Conservation (phyloP, 2,113 vertebrate genomes). For the Urocynchramus pylzowi region DNA sequence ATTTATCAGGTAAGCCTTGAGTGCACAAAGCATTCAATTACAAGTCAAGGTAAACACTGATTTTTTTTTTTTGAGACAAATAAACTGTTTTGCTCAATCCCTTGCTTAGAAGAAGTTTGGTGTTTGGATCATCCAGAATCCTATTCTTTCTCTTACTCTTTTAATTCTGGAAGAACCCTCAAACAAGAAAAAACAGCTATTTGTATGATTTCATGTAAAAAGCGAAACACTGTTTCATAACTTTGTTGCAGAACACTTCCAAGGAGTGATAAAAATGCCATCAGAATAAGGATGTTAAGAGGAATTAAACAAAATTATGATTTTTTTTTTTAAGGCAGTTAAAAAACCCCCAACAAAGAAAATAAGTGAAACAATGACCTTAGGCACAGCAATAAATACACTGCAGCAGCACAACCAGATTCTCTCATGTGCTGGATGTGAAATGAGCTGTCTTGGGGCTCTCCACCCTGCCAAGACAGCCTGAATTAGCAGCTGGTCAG, state of each 20-base stretch:
- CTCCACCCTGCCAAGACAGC: not conserved
- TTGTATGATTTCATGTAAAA: not conserved
- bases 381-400: not conserved
- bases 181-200: not conserved
- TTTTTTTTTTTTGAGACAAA: not conserved
- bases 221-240: not conserved
- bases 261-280: not conserved
- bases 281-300: not conserved
- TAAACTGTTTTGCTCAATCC: accelerated
- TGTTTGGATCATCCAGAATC: not conserved
- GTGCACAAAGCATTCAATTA: not conserved
- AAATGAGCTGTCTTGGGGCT: not conserved
- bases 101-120: not conserved
- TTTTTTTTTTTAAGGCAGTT: not conserved
- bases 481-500: not conserved
- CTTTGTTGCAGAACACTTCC: not conserved
- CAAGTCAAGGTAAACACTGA: not conserved
- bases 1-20: not conserved
- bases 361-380: not conserved
- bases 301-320: not conserved
- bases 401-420: not conserved
- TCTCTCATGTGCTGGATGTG: not conserved
- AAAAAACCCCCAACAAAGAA: not conserved
- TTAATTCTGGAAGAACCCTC: not conserved
- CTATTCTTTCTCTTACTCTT: not conserved